Evolutionary conservation across 53 echinoderm and acorn worm genomes (phyloP).

Genomic region (Patiria pectinifera): DNA sequence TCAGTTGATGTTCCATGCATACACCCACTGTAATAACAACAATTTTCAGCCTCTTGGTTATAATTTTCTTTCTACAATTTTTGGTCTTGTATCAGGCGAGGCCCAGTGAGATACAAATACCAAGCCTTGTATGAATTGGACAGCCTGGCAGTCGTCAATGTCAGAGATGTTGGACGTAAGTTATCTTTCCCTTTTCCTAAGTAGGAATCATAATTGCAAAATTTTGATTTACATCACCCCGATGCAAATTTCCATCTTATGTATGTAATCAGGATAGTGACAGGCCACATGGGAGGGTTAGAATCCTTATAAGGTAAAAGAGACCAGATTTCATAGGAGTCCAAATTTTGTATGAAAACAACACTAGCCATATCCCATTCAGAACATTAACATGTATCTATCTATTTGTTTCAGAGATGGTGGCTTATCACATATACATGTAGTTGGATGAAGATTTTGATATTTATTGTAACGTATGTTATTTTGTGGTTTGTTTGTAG

Average conservation of each 20-base stretch:
- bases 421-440: not conserved
- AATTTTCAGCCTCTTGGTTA: no score
- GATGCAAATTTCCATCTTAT: no score
- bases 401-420: not conserved
- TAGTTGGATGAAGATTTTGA: not conserved
- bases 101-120: conserved; percentile 93
- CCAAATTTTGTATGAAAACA: no score
- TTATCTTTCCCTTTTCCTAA: conserved; percentile 6
- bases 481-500: conserved; percentile 38
- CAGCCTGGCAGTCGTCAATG: conserved; percentile 97
- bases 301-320: no score
- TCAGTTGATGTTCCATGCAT: no score
- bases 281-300: no score
- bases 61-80: not conserved
- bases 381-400: no score
- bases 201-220: not conserved
- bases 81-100: conserved; percentile 72
- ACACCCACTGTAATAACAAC: not conserved
- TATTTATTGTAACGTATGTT: not conserved
- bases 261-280: no score
- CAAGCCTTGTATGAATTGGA: conserved; percentile 94
- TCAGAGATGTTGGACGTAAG: conserved; percentile 97
- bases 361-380: no score
- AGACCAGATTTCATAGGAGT: no score
- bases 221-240: no score